Evolutionary conservation across 2,113 vertebrate species (phyloP), one percentile per base, ranked within the genome.

Genomic region (Galbula dea): DNA sequence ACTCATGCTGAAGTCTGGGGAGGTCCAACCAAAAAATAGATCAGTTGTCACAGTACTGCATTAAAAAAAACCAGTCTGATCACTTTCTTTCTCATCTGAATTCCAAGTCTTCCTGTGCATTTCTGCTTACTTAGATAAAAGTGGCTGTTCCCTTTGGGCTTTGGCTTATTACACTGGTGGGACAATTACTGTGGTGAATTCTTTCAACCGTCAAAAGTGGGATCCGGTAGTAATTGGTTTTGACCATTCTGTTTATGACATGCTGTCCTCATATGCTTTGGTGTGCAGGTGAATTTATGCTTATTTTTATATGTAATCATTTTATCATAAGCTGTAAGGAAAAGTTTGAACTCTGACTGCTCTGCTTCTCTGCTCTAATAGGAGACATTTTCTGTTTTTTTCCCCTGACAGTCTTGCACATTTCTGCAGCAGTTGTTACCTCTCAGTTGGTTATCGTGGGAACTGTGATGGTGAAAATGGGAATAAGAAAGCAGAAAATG

Each of bases 341-440:
- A 29, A 78, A 19, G 5, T 66, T 73, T 76, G 49, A 66, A 67
- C n/a, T 89, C 48, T 75, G 58, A 23, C 41, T 58, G 19, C 7
- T 86, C 39, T 61, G 20, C 45, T 82, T 72, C 18, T 83, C 30
- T 83, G 11, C 41, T 84, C 66, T 48, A 71, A 62, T 63, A 57
- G 34, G 20, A 39, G 66, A 49, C 34, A 37, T 83, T 41, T 52
- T 94, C 46, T 66, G 46, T 0, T 39, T 63, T 87, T 87, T 57
- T 26, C 39, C 73, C 15, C 26, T 46, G 69, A 59, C 58, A 58
- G 66, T 85, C 66, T 84, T 85, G 59, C 65, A 79, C 46, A 29
- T 86, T 84, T 95, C 92, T 92, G 66, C 67, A 83, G 59, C 51
- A 91, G 29, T 91, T 96, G 68, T 94, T 91, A 83, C 57, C 65